Percentiles rank a stretch among this genome's conserved stretches.
Evolutionary conservation across 1,140 invertebrate species (phyloP).

Genomic region (Drosophila biarmipes): DNA sequence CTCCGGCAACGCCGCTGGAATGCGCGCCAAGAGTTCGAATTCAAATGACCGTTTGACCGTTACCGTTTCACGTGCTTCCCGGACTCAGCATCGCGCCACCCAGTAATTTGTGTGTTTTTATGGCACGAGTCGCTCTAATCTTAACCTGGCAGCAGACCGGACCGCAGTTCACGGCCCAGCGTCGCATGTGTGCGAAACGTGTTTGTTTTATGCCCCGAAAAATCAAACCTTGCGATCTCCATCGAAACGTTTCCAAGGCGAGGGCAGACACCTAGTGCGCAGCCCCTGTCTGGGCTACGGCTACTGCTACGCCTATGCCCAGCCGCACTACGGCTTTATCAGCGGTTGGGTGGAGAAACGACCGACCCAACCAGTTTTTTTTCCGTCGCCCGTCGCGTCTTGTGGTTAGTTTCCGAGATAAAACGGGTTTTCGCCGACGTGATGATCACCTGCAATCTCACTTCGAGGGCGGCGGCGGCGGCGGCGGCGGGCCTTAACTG

Average conservation of each 20-base stretch:
- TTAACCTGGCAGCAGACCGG: slow-evolving; percentile 19
- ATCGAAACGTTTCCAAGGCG: slow-evolving; percentile 40
- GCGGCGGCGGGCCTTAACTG: slow-evolving; percentile 24
- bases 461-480: neutral
- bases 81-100: slow-evolving; percentile 25
- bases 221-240: slow-evolving; percentile 25
- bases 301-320: neutral
- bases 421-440: slow-evolving; percentile 20
- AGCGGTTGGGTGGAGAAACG: slow-evolving; percentile 15
- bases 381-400: slow-evolving; percentile 37
- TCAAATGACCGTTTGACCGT: slow-evolving; percentile 5
- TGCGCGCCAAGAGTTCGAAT: neutral
- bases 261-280: slow-evolving; percentile 23
- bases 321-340: slow-evolving; percentile 15
- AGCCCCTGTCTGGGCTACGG: slow-evolving; percentile 17
- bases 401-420: slow-evolving; percentile 28
- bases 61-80: slow-evolving; percentile 21
- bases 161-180: slow-evolving; percentile 21
- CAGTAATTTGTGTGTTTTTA: neutral
- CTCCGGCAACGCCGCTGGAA: neutral
- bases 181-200: slow-evolving; percentile 30
- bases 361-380: slow-evolving; percentile 29
- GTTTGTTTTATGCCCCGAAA: slow-evolving; percentile 25
- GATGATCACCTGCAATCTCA: slow-evolving; percentile 30
- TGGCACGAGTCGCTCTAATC: slow-evolving; percentile 19